Evolutionary conservation across 2,888 invertebrate species (phyloP).

Genomic region (Hyposoter dolosus): DNA sequence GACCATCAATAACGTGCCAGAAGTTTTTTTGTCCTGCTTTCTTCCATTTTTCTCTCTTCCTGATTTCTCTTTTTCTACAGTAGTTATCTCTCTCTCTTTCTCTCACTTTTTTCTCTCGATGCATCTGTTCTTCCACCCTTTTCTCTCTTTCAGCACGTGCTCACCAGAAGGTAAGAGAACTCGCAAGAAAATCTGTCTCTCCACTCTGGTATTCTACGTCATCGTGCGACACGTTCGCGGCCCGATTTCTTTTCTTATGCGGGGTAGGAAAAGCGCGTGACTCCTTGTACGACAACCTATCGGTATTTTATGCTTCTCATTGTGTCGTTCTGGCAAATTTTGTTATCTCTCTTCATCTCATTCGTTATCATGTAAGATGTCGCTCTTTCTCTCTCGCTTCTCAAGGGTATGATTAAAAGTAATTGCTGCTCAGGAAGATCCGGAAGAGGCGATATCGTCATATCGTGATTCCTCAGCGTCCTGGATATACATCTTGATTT

Average conservation of each 20-base stretch:
- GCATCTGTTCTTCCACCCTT: conserved; percentile 40
- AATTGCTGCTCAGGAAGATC: conserved; percentile 60
- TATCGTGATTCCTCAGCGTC: conserved; percentile 42
- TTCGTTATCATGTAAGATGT: not conserved
- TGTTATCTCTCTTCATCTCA: conserved; percentile 16
- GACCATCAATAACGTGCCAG: conserved; percentile 79
- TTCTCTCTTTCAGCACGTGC: conserved; percentile 66
- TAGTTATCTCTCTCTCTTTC: conserved; percentile 39
- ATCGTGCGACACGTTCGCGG: conserved; percentile 62
- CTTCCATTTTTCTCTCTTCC: conserved; percentile 31
- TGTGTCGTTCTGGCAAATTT: conserved; percentile 41
- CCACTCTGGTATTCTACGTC: conserved; percentile 60
- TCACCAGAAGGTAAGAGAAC: conserved; percentile 35
- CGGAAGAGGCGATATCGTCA: conserved; percentile 30
- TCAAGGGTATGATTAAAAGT: conserved; percentile 64
- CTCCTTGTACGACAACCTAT: conserved; percentile 38
- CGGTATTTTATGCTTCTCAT: conserved; percentile 29
- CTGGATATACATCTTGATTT: conserved; percentile 53
- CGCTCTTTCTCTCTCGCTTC: conserved; percentile 36
- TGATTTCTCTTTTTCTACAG: conserved; percentile 8
- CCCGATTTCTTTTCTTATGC: conserved; percentile 52
- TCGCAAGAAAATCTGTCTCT: conserved; percentile 61
- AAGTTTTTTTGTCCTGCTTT: conserved; percentile 43
- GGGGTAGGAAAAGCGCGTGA: conserved; percentile 38
- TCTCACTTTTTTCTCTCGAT: conserved; percentile 30